phyloP scores from a whole-genome alignment of 2,113 vertebrate genomes.

The Ondatra zibethicus region DNA sequence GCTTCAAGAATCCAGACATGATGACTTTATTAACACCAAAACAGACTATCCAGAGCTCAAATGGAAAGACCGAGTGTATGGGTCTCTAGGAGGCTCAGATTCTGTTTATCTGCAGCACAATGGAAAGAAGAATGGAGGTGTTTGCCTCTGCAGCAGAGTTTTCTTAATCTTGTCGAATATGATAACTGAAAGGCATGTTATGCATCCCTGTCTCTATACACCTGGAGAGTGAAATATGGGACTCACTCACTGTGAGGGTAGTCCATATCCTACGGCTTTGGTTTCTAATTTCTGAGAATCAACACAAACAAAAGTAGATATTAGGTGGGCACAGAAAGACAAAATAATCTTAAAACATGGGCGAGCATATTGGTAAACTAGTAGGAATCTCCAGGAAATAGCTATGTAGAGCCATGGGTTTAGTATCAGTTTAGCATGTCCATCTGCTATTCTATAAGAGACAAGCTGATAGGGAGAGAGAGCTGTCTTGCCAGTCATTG shows the following conservation, averaged over 20 bases:
- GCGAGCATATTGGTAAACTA: background rate
- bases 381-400: background rate
- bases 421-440: background rate
- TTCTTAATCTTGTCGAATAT: background rate
- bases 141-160: background rate
- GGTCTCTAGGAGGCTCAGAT: background rate
- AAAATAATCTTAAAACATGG: background rate
- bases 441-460: background rate
- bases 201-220: background rate
- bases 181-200: slow-evolving; percentile 10
- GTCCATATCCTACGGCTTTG: background rate
- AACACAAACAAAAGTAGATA: background rate
- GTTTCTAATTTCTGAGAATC: background rate
- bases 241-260: background rate
- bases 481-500: background rate
- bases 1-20: background rate
- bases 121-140: background rate
- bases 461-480: background rate
- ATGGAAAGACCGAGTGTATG: background rate
- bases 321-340: background rate
- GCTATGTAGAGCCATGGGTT: background rate
- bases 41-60: background rate
- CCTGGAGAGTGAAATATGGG: background rate
- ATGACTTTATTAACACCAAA: background rate
- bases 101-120: background rate